Evolutionary conservation across 2,888 invertebrate species (phyloP).

Genomic region (Rhagonycha lutea): DNA sequence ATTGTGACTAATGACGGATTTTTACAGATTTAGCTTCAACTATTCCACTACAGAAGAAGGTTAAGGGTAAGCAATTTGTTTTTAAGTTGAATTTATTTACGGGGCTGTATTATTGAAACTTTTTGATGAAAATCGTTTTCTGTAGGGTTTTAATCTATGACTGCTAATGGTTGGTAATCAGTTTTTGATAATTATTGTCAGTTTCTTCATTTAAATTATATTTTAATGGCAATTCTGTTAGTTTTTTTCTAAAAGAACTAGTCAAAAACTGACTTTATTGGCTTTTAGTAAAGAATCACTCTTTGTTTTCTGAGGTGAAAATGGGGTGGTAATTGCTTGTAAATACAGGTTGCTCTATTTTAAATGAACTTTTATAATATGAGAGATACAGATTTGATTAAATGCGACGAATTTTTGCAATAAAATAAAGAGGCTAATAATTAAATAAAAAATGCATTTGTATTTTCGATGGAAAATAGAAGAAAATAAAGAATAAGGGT

Average conservation of each 20-base stretch:
- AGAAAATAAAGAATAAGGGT: too few relatives aligned
- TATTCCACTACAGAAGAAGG: constrained; percentile 49
- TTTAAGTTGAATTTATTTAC: not conserved
- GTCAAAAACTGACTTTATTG: too few relatives aligned
- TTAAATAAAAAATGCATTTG: too few relatives aligned
- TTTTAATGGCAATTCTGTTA: too few relatives aligned
- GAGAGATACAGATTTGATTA: not conserved
- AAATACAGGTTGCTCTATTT: not conserved
- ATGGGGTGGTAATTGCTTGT: not conserved
- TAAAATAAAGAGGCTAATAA: not conserved
- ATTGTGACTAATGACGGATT: not conserved
- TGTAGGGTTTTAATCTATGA: not conserved
- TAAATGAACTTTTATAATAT: too few relatives aligned
- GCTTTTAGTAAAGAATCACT: not conserved
- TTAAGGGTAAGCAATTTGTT: constrained; percentile 50
- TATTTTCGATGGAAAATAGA: too few relatives aligned
- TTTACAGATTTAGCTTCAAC: constrained; percentile 44
- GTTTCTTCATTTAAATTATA: too few relatives aligned
- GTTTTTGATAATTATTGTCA: too few relatives aligned
- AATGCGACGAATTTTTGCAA: not conserved
- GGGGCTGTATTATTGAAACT: not conserved
- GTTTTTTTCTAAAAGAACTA: too few relatives aligned
- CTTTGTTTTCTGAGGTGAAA: not conserved
- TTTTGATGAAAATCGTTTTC: not conserved
- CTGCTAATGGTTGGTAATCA: too few relatives aligned